Percentiles rank a stretch among this genome's conserved stretches.
Evolutionary conservation across 2,888 invertebrate species (phyloP).

Genomic region (Lochmaea crataegi): DNA sequence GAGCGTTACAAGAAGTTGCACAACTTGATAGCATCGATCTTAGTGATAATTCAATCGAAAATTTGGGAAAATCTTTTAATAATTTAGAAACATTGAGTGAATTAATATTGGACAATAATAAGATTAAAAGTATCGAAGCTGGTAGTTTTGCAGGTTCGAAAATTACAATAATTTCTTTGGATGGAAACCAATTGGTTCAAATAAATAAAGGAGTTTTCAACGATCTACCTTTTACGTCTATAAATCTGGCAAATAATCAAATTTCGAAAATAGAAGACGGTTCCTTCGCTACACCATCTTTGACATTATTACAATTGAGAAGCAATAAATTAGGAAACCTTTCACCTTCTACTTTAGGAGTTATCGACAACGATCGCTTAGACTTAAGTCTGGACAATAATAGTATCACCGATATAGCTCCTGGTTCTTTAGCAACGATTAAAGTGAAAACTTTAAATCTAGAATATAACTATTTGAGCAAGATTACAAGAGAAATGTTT

Average conservation of each 20-base stretch:
- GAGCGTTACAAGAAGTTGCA: background rate
- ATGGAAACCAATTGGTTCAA: background rate
- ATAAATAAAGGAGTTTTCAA: conserved; percentile 3
- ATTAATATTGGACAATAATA: background rate
- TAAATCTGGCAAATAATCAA: background rate
- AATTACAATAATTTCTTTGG: background rate
- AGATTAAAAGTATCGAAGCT: background rate
- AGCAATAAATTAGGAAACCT: background rate
- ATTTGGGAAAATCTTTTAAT: background rate
- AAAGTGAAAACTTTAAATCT: background rate
- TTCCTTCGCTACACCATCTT: background rate
- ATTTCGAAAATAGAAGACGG: conserved; percentile 5
- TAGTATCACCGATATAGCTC: background rate
- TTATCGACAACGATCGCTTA: background rate
- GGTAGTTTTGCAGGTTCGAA: background rate
- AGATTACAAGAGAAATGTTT: background rate
- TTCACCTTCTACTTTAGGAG: background rate
- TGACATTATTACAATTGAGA: background rate
- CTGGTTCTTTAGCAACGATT: background rate
- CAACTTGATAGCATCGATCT: background rate
- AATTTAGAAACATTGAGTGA: background rate
- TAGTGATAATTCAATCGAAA: background rate
- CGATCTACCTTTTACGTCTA: background rate
- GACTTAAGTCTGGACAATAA: background rate
- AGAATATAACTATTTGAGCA: background rate